phyloP scores from a whole-genome alignment of 1,140 invertebrate genomes.

The Drosophila carrolli region DNA sequence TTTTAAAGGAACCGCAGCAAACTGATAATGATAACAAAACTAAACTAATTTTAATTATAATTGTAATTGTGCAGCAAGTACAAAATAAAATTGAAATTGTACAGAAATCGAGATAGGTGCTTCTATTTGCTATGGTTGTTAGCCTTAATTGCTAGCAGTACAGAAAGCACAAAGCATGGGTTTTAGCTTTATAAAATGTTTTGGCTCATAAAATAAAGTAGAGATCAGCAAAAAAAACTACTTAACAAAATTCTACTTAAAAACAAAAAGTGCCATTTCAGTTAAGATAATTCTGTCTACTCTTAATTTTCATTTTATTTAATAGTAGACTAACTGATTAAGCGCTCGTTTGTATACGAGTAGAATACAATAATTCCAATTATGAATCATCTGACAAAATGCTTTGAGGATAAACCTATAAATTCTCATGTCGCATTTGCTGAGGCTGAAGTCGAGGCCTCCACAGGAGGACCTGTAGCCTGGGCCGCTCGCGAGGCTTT shows the following conservation, averaged over 20 bases:
- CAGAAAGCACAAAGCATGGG: too few relatives aligned
- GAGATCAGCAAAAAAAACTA: too few relatives aligned
- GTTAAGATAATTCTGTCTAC: too few relatives aligned
- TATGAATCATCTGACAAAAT: not conserved
- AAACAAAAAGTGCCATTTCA: too few relatives aligned
- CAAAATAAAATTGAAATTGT: conserved; percentile 35
- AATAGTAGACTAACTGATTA: too few relatives aligned
- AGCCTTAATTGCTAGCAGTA: not conserved
- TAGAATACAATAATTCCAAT: not conserved
- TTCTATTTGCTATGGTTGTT: not conserved
- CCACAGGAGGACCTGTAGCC: not conserved
- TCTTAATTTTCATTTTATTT: too few relatives aligned
- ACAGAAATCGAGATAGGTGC: conserved; percentile 1
- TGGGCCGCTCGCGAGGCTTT: conserved; percentile 89
- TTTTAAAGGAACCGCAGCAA: conserved; percentile 45
- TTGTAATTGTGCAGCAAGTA: conserved; percentile 21
- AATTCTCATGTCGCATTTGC: not conserved
- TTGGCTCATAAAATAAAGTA: too few relatives aligned
- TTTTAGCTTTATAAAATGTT: too few relatives aligned
- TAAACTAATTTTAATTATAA: conserved; percentile 38
- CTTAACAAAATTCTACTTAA: too few relatives aligned
- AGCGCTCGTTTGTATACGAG: not conserved
- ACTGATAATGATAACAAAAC: conserved; percentile 41
- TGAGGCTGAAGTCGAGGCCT: conserved; percentile 12
- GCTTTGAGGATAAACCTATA: not conserved